Evolutionary conservation across 2,113 vertebrate species (phyloP).

Genomic region (Gambusia affinis): DNA sequence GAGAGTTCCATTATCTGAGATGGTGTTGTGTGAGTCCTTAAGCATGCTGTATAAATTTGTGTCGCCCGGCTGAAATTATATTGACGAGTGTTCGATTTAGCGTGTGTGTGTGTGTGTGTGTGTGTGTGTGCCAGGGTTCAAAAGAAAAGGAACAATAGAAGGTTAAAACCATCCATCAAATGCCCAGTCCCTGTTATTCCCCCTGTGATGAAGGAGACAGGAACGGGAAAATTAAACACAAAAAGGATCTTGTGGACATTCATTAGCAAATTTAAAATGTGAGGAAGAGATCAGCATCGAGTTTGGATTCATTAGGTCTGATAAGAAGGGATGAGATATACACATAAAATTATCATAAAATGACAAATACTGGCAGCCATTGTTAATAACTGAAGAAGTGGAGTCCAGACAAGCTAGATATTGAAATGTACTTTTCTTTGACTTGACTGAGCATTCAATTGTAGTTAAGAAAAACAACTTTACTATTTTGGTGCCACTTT

Average conservation of each 20-base stretch:
- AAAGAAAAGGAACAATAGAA: conserved; percentile 5
- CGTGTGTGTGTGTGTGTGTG: neutral
- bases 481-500: no score
- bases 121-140: conserved; percentile 11
- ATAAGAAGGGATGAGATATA: neutral
- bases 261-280: conserved; percentile 9
- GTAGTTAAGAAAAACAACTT: no score
- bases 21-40: neutral
- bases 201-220: conserved; percentile 39
- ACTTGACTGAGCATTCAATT: no score
- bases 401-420: no score
- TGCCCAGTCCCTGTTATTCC: conserved; percentile 5
- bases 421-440: no score
- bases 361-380: neutral
- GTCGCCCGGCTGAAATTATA: neutral
- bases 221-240: conserved; percentile 21
- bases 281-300: neutral
- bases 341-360: neutral
- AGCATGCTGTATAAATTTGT: neutral
- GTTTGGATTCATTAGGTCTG: neutral
- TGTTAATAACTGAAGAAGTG: neutral
- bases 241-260: conserved; percentile 1
- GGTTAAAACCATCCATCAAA: conserved; percentile 45
- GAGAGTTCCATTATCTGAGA: neutral
- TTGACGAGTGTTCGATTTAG: neutral